Percentiles rank a stretch among this genome's conserved stretches.
phyloP scores from a whole-genome alignment of 2,113 vertebrate genomes.

The Hyaena hyaena region DNA sequence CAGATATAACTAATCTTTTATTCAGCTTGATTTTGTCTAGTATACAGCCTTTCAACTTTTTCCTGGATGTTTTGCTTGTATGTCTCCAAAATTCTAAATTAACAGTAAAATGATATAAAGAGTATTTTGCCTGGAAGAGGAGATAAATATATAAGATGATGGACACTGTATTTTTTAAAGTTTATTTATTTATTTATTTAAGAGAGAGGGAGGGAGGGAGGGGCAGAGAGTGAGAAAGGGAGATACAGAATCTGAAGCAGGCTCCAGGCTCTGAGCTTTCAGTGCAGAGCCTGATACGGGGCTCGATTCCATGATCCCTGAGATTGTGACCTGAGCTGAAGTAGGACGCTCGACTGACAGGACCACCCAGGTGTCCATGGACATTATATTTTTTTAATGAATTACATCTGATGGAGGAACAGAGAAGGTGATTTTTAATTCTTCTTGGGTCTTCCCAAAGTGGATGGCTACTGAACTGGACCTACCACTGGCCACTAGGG shows the following conservation, averaged over 20 bases:
- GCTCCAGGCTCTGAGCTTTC: no score
- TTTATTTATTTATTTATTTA: no score
- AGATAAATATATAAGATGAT: not conserved
- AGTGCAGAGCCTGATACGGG: no score
- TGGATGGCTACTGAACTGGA: not conserved
- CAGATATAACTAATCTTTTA: not conserved
- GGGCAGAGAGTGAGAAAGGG: no score
- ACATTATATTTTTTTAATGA: not conserved
- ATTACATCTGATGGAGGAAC: not conserved
- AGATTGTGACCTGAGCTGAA: no score
- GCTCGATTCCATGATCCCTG: no score
- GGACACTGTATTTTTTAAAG: not conserved
- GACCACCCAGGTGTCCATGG: no score
- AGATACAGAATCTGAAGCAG: no score
- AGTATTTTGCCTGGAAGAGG: not conserved
- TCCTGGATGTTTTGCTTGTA: not conserved
- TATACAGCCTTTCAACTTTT: not conserved
- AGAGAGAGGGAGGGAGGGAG: no score
- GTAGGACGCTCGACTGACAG: no score
- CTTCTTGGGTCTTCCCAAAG: not conserved
- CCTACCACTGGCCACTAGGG: not conserved
- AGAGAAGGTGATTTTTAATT: not conserved
- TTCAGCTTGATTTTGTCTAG: not conserved
- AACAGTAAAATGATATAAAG: not conserved
- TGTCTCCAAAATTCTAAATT: not conserved